Conservation (phyloP, 2,113 vertebrate genomes). For the Sander vitreus region DNA sequence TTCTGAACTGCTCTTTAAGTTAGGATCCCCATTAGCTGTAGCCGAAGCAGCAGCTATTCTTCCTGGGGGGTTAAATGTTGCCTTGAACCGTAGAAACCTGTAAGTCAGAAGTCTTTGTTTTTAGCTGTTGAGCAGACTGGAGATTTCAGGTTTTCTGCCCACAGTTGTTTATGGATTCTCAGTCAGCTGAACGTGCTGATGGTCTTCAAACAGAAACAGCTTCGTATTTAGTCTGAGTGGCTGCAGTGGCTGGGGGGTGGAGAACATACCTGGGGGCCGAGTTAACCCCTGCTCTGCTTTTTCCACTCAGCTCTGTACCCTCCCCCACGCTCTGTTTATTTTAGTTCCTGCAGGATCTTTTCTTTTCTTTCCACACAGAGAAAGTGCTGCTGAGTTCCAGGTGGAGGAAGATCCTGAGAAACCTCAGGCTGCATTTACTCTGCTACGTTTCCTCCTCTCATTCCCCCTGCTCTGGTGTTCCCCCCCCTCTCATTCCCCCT, state of each 20-base stretch:
- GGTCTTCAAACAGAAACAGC: conserved; percentile 34
- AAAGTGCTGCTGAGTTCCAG: conserved; percentile 4
- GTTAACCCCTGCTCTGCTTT: conserved; percentile 49
- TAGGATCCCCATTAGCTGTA: too few relatives aligned
- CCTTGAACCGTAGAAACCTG: too few relatives aligned
- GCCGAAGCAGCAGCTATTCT: too few relatives aligned
- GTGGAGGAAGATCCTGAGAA: neutral
- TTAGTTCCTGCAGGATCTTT: conserved; percentile 46
- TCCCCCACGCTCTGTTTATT: conserved; percentile 51
- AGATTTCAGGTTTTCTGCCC: neutral
- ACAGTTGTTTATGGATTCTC: conserved; percentile 19
- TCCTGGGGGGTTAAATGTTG: too few relatives aligned
- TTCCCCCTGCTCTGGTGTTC: too few relatives aligned
- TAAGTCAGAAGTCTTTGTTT: too few relatives aligned
- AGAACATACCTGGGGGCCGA: conserved; percentile 52
- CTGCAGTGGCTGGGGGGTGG: conserved; percentile 41
- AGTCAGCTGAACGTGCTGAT: conserved; percentile 1
- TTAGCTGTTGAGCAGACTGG: neutral
- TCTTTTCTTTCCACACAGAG: conserved; percentile 18
- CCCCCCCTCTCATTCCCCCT: too few relatives aligned
- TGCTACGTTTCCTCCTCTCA: too few relatives aligned
- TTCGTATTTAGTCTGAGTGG: conserved; percentile 65
- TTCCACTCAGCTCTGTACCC: conserved; percentile 27
- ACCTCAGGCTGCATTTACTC: too few relatives aligned
- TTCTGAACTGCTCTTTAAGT: too few relatives aligned